A percentile compares a stretch with the other conserved stretches of the same genome.
These are phyloP conservation scores for Protonemura montana DNA, from an alignment of 2,888 invertebrate genomes.

Conservation along the genomic window DNA sequence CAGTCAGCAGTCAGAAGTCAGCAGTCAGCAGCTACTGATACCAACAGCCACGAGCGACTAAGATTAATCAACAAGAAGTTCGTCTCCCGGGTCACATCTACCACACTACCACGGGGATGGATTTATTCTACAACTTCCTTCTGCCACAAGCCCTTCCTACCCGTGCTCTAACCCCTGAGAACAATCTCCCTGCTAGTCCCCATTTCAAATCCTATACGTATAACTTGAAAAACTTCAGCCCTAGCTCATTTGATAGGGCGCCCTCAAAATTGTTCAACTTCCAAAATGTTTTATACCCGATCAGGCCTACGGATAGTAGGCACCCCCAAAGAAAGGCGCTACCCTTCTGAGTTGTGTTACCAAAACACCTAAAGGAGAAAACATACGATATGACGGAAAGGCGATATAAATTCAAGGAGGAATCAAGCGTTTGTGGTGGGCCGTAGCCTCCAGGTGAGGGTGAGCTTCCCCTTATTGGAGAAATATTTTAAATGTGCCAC, in stretches of 20 bases:
- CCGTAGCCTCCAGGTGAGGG: background rate
- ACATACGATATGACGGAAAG: background rate
- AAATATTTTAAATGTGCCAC: background rate
- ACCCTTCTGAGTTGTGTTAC: background rate
- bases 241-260: slow-evolving; percentile 37
- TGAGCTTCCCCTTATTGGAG: background rate
- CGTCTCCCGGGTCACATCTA: slow-evolving; percentile 43
- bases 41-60: slow-evolving; percentile 38
- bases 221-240: slow-evolving; percentile 37
- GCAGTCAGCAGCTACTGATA: background rate
- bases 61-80: slow-evolving; percentile 44
- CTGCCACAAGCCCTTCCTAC: slow-evolving; percentile 29
- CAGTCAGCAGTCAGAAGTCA: background rate
- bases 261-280: slow-evolving; percentile 36
- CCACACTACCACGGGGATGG: slow-evolving; percentile 44
- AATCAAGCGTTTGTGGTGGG: background rate
- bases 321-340: background rate
- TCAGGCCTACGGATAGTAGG: background rate
- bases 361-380: slow-evolving; percentile 16
- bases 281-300: slow-evolving; percentile 31
- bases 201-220: slow-evolving; percentile 31
- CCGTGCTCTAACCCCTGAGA: slow-evolving; percentile 10
- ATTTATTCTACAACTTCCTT: slow-evolving; percentile 47
- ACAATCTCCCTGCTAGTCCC: slow-evolving; percentile 5
- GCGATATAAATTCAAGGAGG: background rate